Conservation (phyloP, 2,888 invertebrate genomes). For the Agonopterix subpropinquella region DNA sequence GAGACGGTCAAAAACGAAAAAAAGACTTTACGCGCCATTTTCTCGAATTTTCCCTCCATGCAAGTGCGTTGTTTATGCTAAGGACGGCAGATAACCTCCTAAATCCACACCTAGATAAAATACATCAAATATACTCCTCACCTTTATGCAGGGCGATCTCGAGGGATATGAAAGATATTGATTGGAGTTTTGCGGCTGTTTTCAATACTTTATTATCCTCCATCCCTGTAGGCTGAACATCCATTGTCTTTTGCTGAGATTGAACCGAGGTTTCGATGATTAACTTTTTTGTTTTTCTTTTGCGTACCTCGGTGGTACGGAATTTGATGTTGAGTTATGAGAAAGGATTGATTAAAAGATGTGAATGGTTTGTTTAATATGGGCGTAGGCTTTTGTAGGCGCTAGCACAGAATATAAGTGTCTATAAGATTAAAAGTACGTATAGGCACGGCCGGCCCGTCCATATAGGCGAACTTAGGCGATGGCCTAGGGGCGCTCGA, state of each 20-base stretch:
- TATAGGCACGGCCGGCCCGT: too few species aligned
- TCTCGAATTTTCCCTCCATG: too few species aligned
- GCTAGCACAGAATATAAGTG: too few species aligned
- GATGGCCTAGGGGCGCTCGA: too few species aligned
- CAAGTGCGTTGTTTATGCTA: too few species aligned
- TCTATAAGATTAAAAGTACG: too few species aligned
- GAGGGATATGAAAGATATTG: slow-evolving; percentile 45
- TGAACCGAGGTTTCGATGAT: slow-evolving; percentile 26
- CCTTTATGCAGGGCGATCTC: slow-evolving; percentile 15
- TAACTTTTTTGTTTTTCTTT: slow-evolving; percentile 22
- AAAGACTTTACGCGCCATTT: too few species aligned
- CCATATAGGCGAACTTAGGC: too few species aligned
- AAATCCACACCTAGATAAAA: background rate
- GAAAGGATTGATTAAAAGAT: background rate
- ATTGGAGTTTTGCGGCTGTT: slow-evolving; percentile 54
- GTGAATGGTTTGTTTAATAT: background rate
- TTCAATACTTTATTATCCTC: slow-evolving; percentile 55
- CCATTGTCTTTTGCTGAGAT: slow-evolving; percentile 38
- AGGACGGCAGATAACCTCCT: too few species aligned
- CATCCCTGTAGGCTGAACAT: slow-evolving; percentile 25
- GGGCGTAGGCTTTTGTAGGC: too few species aligned
- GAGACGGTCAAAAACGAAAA: too few species aligned
- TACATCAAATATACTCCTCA: background rate
- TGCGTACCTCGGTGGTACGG: slow-evolving; percentile 2
- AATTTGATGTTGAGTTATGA: background rate